Percentiles rank a stretch among this genome's conserved stretches.
Conservation (phyloP, 2,113 vertebrate genomes). For the Mesitornis unicolor region DNA sequence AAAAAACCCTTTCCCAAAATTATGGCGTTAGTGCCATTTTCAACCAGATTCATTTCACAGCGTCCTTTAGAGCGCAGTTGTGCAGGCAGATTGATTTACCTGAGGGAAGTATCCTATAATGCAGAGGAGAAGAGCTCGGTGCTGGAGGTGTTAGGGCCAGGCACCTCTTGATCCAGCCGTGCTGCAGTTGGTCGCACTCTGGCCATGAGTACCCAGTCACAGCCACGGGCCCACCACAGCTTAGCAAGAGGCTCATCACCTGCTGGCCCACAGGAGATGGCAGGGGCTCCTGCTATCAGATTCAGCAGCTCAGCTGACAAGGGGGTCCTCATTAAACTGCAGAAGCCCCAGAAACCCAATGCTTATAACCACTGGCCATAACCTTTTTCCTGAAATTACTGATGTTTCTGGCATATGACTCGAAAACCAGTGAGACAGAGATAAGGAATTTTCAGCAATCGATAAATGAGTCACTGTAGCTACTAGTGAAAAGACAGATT, state of each 20-base stretch:
- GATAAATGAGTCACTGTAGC: neutral
- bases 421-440: neutral
- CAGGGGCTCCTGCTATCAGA: neutral
- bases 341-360: neutral
- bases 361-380: neutral
- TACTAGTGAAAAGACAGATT: neutral
- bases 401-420: neutral
- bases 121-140: neutral
- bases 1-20: neutral
- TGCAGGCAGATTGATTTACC: neutral
- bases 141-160: neutral
- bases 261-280: neutral
- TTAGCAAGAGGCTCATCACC: neutral
- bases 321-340: neutral
- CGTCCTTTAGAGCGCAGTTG: accelerated
- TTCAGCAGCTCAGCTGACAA: neutral
- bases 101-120: neutral
- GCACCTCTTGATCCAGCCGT: neutral
- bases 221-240: accelerated
- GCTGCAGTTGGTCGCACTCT: neutral
- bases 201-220: accelerated
- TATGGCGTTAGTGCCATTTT: accelerated
- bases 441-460: neutral
- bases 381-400: neutral
- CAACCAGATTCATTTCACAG: neutral